Evolutionary conservation across 2,888 invertebrate species (phyloP), one percentile per base, ranked within the genome.

Genomic region (Eulithis testata): DNA sequence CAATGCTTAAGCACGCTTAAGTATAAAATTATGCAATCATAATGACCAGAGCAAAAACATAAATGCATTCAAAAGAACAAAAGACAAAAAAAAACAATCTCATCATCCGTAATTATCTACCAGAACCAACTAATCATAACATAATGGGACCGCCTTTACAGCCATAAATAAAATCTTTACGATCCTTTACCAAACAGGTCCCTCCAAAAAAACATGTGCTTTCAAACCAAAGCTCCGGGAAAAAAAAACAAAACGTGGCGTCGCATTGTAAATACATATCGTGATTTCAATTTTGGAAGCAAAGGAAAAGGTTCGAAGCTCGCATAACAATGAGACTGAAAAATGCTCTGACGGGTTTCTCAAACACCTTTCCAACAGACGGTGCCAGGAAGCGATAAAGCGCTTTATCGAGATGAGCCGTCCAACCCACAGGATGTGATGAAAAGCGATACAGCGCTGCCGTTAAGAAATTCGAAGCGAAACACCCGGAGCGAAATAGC

Each of bases 71-170:
- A 75, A 74, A 65, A 66, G 72, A 75, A 78, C 77, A 82, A 82
- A 77, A 69, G 70, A 54, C 66, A 74, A 79, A 78, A 80, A 80
- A 40, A 81, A 74, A 76, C 73, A 74, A 81, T 78, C 80, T 82
- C 82, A 83, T 89, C 81, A 88, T 85, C 84, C 78, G 77, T 84
- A 88, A 90, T 90, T 87, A 90, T 86, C 83, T 80, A 76, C 79
- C 81, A 80, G 65, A 74, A 77, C 77, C 76, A 74, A 85, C 85
- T 84, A 86, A 87, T 88, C 84, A 86, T 86, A 87, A 85, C 76
- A 86, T 88, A 89, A 90, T 85, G 77, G 83, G 77, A 81, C 80
- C 85, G 84, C 85, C 85, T 87, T 82, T 76, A 73, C 76, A 79
- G 77, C 76, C 83, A 82, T 84, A 88, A 85, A 86, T 87, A 85